Evolutionary conservation across 2,113 vertebrate species (phyloP).

Genomic region (Romanogobio albipinnatus): DNA sequence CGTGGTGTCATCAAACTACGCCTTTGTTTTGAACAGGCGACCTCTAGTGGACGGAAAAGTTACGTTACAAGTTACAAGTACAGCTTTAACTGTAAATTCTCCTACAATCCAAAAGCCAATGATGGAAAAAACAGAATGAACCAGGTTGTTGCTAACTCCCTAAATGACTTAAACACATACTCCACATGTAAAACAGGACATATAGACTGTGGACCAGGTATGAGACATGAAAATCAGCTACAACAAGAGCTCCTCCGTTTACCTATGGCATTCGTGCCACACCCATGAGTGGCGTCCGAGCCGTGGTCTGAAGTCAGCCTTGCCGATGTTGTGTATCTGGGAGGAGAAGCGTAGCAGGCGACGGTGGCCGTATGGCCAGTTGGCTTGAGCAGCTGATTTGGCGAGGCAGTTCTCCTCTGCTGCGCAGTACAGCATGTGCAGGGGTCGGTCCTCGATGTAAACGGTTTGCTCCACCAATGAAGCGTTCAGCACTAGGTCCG

Average conservation of each 20-base stretch:
- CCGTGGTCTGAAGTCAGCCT: constrained; percentile 94
- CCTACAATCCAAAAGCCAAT: no score
- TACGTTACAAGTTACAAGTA: no score
- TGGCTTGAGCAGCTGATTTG: constrained; percentile 84
- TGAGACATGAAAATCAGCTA: not conserved
- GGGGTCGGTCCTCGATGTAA: constrained; percentile 94
- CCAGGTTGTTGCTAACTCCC: no score
- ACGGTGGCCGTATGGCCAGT: constrained; percentile 96
- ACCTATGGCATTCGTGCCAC: constrained; percentile 98
- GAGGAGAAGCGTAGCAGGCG: constrained; percentile 97
- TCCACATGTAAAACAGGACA: not conserved
- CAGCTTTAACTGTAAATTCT: no score
- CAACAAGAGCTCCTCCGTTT: constrained; percentile 42
- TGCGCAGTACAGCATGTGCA: constrained; percentile 96
- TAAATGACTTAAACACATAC: not conserved
- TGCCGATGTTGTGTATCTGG: constrained; percentile 95
- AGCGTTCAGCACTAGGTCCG: constrained; percentile 90
- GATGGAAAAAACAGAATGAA: no score
- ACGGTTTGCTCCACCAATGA: constrained; percentile 90
- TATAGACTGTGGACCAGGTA: not conserved
- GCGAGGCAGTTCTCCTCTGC: constrained; percentile 95
- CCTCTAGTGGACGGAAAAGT: no score
- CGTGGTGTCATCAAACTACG: no score
- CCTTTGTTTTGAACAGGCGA: no score
- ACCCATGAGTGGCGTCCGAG: constrained; percentile 96